phyloP scores from a whole-genome alignment of 2,888 invertebrate species.

The Buathra laborator region DNA sequence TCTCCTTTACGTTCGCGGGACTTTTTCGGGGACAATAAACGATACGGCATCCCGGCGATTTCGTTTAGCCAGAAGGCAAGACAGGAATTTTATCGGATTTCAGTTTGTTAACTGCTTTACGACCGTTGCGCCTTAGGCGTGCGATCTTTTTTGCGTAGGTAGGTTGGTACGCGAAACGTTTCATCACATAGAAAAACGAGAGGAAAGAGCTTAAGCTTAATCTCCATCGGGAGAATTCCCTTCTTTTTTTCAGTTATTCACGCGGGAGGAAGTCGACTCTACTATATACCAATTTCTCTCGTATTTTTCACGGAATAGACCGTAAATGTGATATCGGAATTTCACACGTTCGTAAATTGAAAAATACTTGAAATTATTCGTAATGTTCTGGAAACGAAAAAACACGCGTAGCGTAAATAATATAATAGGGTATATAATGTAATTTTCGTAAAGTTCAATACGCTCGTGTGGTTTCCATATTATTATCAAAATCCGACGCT shows the following conservation, averaged over 20 bases:
- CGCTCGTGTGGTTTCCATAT: no score
- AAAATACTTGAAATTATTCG: no score
- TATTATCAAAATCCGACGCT: no score
- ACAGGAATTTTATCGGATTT: slow-evolving; percentile 34
- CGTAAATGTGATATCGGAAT: no score
- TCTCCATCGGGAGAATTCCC: neutral
- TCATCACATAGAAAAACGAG: neutral
- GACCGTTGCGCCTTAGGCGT: neutral
- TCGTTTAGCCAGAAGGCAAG: slow-evolving; percentile 9
- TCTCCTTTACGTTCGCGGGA: neutral
- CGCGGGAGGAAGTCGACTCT: neutral
- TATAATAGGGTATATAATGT: no score
- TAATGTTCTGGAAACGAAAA: no score
- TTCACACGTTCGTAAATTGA: no score
- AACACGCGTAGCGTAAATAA: no score
- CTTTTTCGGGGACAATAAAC: neutral
- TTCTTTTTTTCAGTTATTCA: neutral
- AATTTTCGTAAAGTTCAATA: no score
- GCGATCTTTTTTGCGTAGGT: neutral
- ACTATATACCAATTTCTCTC: neutral
- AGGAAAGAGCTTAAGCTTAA: neutral
- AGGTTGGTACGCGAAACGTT: neutral
- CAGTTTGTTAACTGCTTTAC: neutral
- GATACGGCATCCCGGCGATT: neutral
- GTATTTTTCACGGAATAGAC: neutral